These are phyloP conservation scores for Bathynomus jamesi DNA, from an alignment of 1,140 invertebrate species.

Conservation along the genomic window DNA sequence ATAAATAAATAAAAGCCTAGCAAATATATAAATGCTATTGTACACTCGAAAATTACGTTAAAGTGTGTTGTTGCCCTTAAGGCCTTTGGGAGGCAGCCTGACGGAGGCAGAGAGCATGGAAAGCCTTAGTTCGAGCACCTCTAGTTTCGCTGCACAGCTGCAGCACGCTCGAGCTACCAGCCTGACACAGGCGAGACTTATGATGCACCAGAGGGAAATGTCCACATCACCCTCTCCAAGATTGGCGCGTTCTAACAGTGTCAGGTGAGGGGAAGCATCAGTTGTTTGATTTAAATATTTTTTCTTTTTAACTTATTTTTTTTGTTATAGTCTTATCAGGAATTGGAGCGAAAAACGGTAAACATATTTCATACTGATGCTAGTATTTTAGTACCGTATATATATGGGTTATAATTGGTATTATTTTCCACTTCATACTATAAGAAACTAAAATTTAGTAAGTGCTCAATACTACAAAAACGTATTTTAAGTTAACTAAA, in stretches of 20 bases:
- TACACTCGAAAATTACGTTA: too few species aligned
- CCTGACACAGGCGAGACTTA: conserved; percentile 64
- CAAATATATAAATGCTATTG: too few species aligned
- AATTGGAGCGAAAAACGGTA: too few species aligned
- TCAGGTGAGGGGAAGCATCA: conserved; percentile 54
- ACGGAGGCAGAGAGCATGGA: conserved; percentile 62
- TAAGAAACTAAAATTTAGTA: background rate
- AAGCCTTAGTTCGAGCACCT: conserved; percentile 54
- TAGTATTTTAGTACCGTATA: too few species aligned
- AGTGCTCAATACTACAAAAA: conserved; percentile 5
- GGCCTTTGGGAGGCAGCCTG: conserved; percentile 45
- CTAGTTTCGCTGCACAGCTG: conserved; percentile 50
- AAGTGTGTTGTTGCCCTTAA: background rate
- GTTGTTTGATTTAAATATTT: background rate
- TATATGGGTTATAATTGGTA: too few species aligned
- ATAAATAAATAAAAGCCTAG: too few species aligned
- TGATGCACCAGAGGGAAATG: conserved; percentile 55
- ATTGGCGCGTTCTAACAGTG: conserved; percentile 71
- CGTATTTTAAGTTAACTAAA: conserved; percentile 11
- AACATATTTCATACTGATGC: too few species aligned
- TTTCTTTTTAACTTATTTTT: too few species aligned
- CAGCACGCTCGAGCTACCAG: conserved; percentile 63
- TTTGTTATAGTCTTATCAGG: too few species aligned
- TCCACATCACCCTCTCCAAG: conserved; percentile 53
- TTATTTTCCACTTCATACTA: background rate